Base-by-base conservation (phyloP, 2,797 vertebrate genomes). In the Hirundo rustica region DNA sequence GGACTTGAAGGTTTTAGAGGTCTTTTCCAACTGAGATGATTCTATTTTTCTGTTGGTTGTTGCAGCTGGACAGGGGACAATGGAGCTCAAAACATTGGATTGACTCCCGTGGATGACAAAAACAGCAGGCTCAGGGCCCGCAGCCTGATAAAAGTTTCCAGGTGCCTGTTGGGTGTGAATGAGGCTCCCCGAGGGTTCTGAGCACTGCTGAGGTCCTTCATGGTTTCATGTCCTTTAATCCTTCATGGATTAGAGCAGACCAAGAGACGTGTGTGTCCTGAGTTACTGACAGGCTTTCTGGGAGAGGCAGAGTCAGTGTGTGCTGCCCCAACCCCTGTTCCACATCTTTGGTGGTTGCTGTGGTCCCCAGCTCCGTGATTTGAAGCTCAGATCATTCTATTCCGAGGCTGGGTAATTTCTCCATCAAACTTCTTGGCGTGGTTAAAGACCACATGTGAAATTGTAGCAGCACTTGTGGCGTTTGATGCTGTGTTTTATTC, bases 121-220 rank as follows among this genome's bases (percentile, higher is more conserved):
- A 36, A 54, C 16, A 4, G 15, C 7, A 23, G 27, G 0, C 19
- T n/a, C 6, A 2, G 15, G 9, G 18, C 9, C 25, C 17, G 3
- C 36, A 58, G 4, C 12, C 53, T 62, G 20, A 51, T 66, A 1
- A 65, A 54, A 32, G 5, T 12, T 76, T 61, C 11, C 22, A 16
- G 57, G 13, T 76, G 19, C 22, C 61, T 45, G 13, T 7, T 58
- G n/a, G 26, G 36, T 2, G 2, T 44, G 51, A 18, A 1, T 7
- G 29, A 27, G 72, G 44, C 22, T 82, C 32, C 47, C 22, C 9
- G 30, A 26, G 48, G 60, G 7, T 13, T n/a, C 53, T 34, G 44
- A 7, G 15, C 36, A 1, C 1, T 1, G 25, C 66, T 9, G 21
- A 85, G 68, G 20, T 42, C 75, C 65, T 30, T 58, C 26, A 2